Percentiles rank a stretch among this genome's conserved stretches.
phyloP scores from a whole-genome alignment of 2,113 vertebrate species.

The Chroicocephalus ridibundus region DNA sequence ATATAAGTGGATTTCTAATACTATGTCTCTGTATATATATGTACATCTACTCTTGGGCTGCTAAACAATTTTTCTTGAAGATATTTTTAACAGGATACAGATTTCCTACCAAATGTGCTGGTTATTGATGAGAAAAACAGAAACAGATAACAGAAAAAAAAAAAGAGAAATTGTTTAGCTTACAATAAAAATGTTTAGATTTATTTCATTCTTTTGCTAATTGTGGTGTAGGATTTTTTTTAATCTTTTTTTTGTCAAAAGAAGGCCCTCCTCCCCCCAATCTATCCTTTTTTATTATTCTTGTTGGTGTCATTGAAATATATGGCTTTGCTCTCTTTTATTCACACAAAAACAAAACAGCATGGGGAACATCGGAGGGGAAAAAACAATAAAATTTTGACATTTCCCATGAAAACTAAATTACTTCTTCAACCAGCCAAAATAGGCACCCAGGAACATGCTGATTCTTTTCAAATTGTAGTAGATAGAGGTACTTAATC shows the following conservation, averaged over 20 bases:
- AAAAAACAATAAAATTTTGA: not conserved
- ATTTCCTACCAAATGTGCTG: not conserved
- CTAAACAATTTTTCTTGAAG: not conserved
- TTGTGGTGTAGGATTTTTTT: not conserved
- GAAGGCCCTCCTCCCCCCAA: not conserved
- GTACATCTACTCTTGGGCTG: not conserved
- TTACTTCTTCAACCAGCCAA: conserved; percentile 12
- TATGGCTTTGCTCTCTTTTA: not conserved
- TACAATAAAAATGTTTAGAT: not conserved
- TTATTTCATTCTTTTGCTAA: not conserved
- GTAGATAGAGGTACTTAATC: conserved; percentile 48
- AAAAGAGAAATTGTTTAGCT: not conserved
- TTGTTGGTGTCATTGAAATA: not conserved
- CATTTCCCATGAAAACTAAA: conserved; percentile 27
- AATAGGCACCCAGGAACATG: conserved; percentile 29
- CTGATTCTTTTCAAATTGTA: conserved; percentile 52
- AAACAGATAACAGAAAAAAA: not conserved
- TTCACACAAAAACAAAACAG: not conserved
- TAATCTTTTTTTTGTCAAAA: not conserved
- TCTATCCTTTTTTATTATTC: not conserved
- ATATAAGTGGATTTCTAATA: not conserved
- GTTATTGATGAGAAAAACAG: not conserved
- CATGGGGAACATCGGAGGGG: not conserved
- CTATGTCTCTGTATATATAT: not conserved
- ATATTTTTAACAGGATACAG: conserved; percentile 33